phyloP scores from a whole-genome alignment of 2,113 vertebrate species.

The Siniperca knerii region DNA sequence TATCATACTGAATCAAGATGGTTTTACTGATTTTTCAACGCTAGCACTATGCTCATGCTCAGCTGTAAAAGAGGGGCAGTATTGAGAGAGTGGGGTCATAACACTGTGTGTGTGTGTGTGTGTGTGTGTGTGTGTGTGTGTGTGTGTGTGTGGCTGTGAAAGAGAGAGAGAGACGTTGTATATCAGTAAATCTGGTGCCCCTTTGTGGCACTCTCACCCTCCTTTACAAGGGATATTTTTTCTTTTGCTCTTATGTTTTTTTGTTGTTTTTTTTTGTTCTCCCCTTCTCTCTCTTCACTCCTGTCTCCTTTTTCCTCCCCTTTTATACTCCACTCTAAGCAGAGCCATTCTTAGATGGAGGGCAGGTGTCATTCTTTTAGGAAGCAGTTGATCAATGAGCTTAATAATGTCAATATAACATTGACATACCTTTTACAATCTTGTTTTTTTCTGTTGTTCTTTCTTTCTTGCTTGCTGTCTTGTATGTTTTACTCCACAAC shows the following conservation, averaged over 20 bases:
- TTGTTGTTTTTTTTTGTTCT: background rate
- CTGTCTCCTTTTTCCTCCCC: background rate
- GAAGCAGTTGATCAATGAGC: constrained; percentile 5
- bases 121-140: background rate
- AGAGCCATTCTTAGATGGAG: background rate
- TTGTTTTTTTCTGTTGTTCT: fast-evolving
- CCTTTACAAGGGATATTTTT: background rate
- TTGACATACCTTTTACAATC: background rate
- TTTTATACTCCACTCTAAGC: background rate
- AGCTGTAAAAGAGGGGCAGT: constrained; percentile 14
- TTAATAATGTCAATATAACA: background rate
- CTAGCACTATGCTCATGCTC: constrained; percentile 27
- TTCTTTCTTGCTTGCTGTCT: background rate
- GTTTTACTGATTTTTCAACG: constrained; percentile 57
- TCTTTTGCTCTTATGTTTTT: background rate
- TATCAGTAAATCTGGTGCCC: background rate
- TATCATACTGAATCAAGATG: constrained; percentile 54
- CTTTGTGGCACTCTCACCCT: background rate
- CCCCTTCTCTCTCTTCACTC: background rate
- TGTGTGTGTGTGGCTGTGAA: background rate
- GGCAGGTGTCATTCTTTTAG: background rate
- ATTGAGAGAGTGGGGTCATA: constrained; percentile 20
- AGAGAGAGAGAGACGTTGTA: background rate
- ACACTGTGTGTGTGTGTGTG: background rate
- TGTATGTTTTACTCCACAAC: background rate